Conservation (phyloP, 2,113 vertebrate genomes). For the Empidonax traillii region DNA sequence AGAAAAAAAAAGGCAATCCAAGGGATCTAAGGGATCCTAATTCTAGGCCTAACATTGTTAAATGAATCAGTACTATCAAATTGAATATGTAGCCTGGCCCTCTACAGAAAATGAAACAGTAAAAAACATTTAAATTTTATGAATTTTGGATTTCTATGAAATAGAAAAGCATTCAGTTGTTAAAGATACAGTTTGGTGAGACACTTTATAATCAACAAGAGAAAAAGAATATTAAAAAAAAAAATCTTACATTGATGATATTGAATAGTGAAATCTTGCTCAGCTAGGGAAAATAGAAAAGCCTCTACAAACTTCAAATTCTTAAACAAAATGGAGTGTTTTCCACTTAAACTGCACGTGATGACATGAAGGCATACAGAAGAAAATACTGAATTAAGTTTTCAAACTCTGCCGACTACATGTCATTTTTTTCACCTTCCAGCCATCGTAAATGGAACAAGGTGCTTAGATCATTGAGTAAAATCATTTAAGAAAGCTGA, state of each 20-base stretch:
- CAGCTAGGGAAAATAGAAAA: background rate
- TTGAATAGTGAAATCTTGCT: background rate
- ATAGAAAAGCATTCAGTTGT: background rate
- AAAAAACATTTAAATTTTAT: background rate
- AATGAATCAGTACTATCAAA: background rate
- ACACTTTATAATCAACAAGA: background rate
- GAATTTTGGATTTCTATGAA: background rate
- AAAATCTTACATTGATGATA: fast-evolving
- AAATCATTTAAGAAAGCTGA: background rate
- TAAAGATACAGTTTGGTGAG: background rate
- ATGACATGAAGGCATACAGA: background rate
- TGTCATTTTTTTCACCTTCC: background rate
- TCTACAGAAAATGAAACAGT: background rate
- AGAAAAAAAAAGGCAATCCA: background rate
- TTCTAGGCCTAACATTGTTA: background rate
- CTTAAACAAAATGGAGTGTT: background rate
- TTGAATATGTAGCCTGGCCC: background rate
- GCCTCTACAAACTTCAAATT: background rate
- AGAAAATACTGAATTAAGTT: background rate
- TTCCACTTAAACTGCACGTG: background rate
- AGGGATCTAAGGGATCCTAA: background rate
- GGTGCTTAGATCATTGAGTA: background rate
- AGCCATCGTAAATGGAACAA: background rate
- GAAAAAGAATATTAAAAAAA: background rate
- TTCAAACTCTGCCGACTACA: background rate